Evolutionary conservation across 2,797 vertebrate genomes (phyloP).

Genomic region (Aplochiton taeniatus): DNA sequence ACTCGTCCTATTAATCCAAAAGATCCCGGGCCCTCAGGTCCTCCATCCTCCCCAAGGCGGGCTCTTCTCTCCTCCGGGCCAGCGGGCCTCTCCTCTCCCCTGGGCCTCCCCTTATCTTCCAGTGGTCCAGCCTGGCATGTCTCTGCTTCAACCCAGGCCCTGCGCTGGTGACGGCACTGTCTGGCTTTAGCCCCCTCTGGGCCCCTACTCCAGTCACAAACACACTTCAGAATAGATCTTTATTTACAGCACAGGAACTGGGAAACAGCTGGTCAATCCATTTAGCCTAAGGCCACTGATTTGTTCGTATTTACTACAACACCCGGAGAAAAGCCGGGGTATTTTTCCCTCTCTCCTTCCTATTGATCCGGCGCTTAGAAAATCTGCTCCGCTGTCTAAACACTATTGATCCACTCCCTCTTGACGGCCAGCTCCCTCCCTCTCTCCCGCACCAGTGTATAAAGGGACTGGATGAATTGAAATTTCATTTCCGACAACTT

Average conservation of each 20-base stretch:
- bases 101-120: slow-evolving; percentile 16
- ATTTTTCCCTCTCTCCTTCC: slow-evolving; percentile 83
- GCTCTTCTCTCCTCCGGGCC: slow-evolving; percentile 1
- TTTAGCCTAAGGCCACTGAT: slow-evolving; percentile 92
- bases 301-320: slow-evolving; percentile 87
- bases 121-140: slow-evolving; percentile 43
- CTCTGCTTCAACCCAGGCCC: slow-evolving; percentile 42
- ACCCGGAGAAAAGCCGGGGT: slow-evolving; percentile 83
- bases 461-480: slow-evolving; percentile 93
- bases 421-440: slow-evolving; percentile 74
- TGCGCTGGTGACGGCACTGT: slow-evolving; percentile 52
- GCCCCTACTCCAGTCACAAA: slow-evolving; percentile 55
- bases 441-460: slow-evolving; percentile 78
- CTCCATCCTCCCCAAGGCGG: background rate
- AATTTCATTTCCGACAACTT: slow-evolving; percentile 94
- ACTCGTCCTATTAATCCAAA: too few relatives aligned
- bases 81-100: slow-evolving; percentile 26
- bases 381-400: slow-evolving; percentile 93
- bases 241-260: slow-evolving; percentile 83
- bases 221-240: slow-evolving; percentile 79
- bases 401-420: slow-evolving; percentile 89
- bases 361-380: slow-evolving; percentile 93
- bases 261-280: slow-evolving; percentile 87
- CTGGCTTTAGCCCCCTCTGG: slow-evolving; percentile 50
- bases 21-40: too few relatives aligned